Evolutionary conservation across 2,113 vertebrate species (phyloP).

Genomic region (Ictalurus furcatus): DNA sequence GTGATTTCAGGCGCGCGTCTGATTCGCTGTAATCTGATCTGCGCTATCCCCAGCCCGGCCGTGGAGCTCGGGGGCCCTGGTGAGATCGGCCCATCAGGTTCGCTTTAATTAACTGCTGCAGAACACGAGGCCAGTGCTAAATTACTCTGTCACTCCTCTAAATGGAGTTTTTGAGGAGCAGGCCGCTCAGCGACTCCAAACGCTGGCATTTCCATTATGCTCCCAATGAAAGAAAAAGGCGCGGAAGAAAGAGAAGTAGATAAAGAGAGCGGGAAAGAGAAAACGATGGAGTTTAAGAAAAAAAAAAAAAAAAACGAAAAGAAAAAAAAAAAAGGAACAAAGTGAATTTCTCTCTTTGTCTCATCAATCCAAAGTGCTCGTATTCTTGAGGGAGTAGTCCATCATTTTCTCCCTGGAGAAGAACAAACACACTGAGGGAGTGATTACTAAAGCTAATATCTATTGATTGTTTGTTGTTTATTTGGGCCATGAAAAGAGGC

Average conservation of each 20-base stretch:
- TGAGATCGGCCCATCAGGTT: conserved; percentile 69
- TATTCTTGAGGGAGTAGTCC: conserved; percentile 32
- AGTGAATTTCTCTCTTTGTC: conserved; percentile 48
- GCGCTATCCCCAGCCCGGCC: conserved; percentile 10
- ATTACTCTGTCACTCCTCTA: conserved; percentile 81
- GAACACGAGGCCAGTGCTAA: conserved; percentile 74
- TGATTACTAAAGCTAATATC: conserved; percentile 40
- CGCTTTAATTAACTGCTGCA: conserved; percentile 78
- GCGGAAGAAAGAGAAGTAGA: conserved; percentile 35
- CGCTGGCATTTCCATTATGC: conserved; percentile 76
- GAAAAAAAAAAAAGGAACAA: conserved; percentile 31
- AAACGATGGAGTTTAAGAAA: conserved; percentile 13
- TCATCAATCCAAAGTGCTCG: conserved; percentile 46
- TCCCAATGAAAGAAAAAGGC: conserved; percentile 49
- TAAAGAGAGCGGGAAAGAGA: conserved; percentile 34
- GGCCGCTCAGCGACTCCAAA: conserved; percentile 57
- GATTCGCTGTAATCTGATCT: conserved; percentile 42
- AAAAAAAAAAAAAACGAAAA: conserved; percentile 18
- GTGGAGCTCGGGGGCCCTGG: conserved; percentile 47
- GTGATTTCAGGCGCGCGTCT: conserved; percentile 16
- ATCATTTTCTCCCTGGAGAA: conserved; percentile 41
- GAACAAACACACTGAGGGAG: conserved; percentile 9
- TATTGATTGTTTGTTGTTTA: conserved; percentile 37
- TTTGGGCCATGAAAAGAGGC: not conserved
- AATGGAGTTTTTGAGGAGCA: conserved; percentile 76